phyloP scores from a whole-genome alignment of 2,888 invertebrate genomes.

The Folsomia manolachei region DNA sequence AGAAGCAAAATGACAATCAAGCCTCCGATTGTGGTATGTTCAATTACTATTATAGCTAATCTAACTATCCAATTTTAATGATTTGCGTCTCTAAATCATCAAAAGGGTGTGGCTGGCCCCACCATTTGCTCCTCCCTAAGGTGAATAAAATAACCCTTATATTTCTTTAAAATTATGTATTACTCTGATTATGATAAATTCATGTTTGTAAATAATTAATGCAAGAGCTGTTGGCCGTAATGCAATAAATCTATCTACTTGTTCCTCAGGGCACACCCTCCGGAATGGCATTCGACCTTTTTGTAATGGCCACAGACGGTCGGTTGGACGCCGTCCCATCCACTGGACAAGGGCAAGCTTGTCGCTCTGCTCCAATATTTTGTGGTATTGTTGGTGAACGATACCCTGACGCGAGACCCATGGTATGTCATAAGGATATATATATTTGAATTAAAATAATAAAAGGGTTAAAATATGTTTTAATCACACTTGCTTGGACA shows the following conservation, averaged over 20 bases:
- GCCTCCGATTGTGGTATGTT: constrained; percentile 27
- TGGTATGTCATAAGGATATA: constrained; percentile 21
- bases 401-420: constrained; percentile 41
- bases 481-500: too few species aligned
- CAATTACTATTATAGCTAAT: neutral
- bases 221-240: too few species aligned
- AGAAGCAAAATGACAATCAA: constrained; percentile 57
- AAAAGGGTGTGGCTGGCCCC: constrained; percentile 78
- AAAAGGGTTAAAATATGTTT: too few species aligned
- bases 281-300: constrained; percentile 55
- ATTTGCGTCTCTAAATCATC: constrained; percentile 56
- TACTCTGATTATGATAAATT: too few species aligned
- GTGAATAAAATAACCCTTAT: too few species aligned
- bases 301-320: constrained; percentile 35
- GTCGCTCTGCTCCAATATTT: constrained; percentile 34
- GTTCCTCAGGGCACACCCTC: constrained; percentile 68
- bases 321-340: constrained; percentile 27
- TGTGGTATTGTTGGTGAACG: constrained; percentile 30
- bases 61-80: neutral
- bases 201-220: too few species aligned
- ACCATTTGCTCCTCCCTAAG: too few species aligned
- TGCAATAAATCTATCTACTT: too few species aligned
- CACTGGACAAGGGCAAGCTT: constrained; percentile 9
- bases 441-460: neutral
- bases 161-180: too few species aligned